Base-by-base conservation (phyloP, 2,797 vertebrate species). In the Platalea minor region DNA sequence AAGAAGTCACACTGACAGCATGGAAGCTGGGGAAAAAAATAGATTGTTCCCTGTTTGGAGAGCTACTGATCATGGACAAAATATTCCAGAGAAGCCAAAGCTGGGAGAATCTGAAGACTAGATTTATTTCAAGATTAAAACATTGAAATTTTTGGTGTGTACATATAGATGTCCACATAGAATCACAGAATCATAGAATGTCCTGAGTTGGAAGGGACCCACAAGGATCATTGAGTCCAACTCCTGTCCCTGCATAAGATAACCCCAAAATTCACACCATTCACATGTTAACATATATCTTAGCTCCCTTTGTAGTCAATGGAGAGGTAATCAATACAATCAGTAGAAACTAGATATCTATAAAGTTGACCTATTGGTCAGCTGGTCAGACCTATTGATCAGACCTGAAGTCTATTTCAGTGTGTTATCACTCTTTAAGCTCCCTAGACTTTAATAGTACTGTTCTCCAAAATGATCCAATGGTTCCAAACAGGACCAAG, bases 21-120 rank as follows among this genome's bases (percentile, higher is more conserved):
- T 4, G 2, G 19, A 79, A 76, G 0, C 5, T 59, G 11, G 8
- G 17, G 21, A 4, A 26, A 5, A 31, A 54, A 59, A 13, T 1
- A 59, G 4, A 26, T 33, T 35, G 7, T 46, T 63, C 4, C 5
- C 39, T 78, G 10, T 29, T 86, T 50, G n/a, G 17, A 77, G 43
- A 81, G 7, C 5, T 70, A 35, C 11, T 70, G 15, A 46, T 74
- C 5, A 14, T 6, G 13, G 29, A 37, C 14, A 70, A 82, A 67
- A 56, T 50, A 45, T 61, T 82, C 21, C 16, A 59, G 39, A 63
- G 17, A 85, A 77, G 25, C 6, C 73, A 33, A 24, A 82, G 17
- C 3, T 51, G 7, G 12, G 10, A 87, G 5, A 84, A 48, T 29
- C 17, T 64, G 50, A 86, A 75, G 5, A 45, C 21, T 69, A 54